Conservation (phyloP, 2,888 invertebrate species). For the Macaria notata region DNA sequence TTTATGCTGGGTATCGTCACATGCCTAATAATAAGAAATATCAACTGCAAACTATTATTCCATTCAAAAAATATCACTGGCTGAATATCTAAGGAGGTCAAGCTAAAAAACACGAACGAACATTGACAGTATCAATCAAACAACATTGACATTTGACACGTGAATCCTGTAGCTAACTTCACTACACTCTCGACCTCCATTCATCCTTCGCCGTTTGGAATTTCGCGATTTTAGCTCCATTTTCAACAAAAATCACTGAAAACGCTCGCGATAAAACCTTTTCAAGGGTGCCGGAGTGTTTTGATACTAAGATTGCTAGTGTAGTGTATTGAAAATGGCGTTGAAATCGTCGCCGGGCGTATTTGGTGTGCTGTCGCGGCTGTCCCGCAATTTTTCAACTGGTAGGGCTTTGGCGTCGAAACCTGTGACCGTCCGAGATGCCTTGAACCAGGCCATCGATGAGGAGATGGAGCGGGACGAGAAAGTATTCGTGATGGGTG, state of each 20-base stretch:
- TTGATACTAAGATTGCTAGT: slow-evolving; percentile 41
- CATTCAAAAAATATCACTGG: too few relatives aligned
- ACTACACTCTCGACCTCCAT: slow-evolving; percentile 67
- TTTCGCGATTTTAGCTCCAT: slow-evolving; percentile 56
- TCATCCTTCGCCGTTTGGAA: slow-evolving; percentile 65
- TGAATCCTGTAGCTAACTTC: slow-evolving; percentile 30
- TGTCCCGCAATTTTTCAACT: slow-evolving; percentile 69
- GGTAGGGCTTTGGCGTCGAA: slow-evolving; percentile 69
- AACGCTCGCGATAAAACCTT: slow-evolving; percentile 40
- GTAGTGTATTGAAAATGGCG: slow-evolving; percentile 65
- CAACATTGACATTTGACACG: slow-evolving; percentile 20
- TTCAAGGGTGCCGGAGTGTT: slow-evolving; percentile 40
- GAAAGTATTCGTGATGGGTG: slow-evolving; percentile 94
- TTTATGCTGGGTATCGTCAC: too few relatives aligned
- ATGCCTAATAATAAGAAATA: too few relatives aligned
- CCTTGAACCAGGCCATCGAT: slow-evolving; percentile 96
- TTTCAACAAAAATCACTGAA: slow-evolving; percentile 48
- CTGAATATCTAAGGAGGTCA: too few relatives aligned
- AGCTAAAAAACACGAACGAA: too few relatives aligned
- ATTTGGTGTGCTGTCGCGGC: slow-evolving; percentile 53
- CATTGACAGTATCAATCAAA: too few relatives aligned
- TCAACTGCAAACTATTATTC: too few relatives aligned
- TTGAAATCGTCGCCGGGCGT: slow-evolving; percentile 73
- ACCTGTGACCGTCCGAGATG: slow-evolving; percentile 97
- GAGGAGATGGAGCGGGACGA: slow-evolving; percentile 98